Evolutionary conservation across 2,888 invertebrate species (phyloP), one percentile per base, ranked within the genome.

Genomic region (Chamaedrilus cognettii): DNA sequence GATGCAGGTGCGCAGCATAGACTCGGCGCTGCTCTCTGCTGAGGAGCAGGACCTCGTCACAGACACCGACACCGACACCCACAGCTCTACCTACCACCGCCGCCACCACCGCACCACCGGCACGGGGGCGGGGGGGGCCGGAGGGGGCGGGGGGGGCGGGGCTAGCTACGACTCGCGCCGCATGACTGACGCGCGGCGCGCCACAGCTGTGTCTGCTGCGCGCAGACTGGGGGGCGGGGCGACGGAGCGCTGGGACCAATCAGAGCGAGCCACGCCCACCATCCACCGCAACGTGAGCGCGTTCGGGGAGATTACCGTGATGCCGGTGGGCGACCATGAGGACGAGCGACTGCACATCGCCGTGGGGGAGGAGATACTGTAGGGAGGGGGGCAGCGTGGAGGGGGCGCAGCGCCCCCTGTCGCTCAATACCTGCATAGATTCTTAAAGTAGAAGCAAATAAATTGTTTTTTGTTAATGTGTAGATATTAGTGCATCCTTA

Each of bases 241-340:
- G 32, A 2, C 4, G n/a, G 52, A 28, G 15, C 31, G 5, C 55
- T 28, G 23, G 1, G n/a, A 26, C 19, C 30, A 23, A 15, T 7
- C 2, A 23, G 62, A 28, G 11, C 26, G 55, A 5, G 30, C 28
- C 23, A 65, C 65, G 33, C 66, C 64, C 23, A 69, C 72, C 19
- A 33, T 71, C 42, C 42, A 60, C 7, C 51, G 72, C 19, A 58
- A 69, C n/a, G 68, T 72, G 30, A 69, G 69, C 57, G 72, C 72
- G 19, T 72, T 72, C 51, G 72, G 72, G 2, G 72, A 72, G 67
- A 72, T 72, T 30, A 72, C 72, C 26, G 70, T 72, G 51, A 69
- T 71, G 70, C 72, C 72, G 0, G 72, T 71, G n/a, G 70, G 70
- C 7, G 72, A 72, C 31, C 51, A 69, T 42, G 72, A 70, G 49